Conservation (phyloP, 2,888 invertebrate genomes). For the Drosophila setosimentum region DNA sequence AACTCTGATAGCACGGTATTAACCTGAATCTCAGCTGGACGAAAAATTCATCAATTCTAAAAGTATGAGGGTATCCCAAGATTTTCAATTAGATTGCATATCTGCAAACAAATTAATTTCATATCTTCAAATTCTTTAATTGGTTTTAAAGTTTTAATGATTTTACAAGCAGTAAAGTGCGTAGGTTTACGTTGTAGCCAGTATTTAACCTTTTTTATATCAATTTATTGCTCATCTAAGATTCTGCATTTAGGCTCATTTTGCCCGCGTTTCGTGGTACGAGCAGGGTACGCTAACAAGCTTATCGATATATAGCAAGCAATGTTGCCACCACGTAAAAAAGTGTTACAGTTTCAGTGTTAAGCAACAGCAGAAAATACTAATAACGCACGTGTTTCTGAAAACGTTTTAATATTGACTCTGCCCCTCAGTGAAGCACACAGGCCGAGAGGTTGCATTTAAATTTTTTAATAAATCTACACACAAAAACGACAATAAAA, state of each 20-base stretch:
- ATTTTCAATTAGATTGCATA: neutral
- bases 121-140: neutral
- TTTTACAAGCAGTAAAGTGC: neutral
- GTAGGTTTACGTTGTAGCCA: too few species aligned
- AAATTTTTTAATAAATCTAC: conserved; percentile 27
- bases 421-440: conserved; percentile 85
- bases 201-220: neutral
- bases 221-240: neutral
- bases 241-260: neutral
- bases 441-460: conserved; percentile 84
- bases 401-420: conserved; percentile 43
- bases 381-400: conserved; percentile 60
- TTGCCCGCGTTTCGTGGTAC: neutral
- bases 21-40: neutral
- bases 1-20: neutral
- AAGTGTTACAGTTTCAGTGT: conserved; percentile 6
- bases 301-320: conserved; percentile 8
- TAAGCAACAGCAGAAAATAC: neutral
- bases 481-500: neutral
- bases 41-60: neutral
- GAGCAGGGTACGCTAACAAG: neutral
- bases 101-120: neutral
- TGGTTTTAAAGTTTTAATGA: neutral
- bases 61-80: neutral
- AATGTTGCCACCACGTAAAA: conserved; percentile 16